These are phyloP conservation scores for Athripsodes cinereus DNA, from an alignment of 2,888 invertebrate species.

Conservation along the genomic window DNA sequence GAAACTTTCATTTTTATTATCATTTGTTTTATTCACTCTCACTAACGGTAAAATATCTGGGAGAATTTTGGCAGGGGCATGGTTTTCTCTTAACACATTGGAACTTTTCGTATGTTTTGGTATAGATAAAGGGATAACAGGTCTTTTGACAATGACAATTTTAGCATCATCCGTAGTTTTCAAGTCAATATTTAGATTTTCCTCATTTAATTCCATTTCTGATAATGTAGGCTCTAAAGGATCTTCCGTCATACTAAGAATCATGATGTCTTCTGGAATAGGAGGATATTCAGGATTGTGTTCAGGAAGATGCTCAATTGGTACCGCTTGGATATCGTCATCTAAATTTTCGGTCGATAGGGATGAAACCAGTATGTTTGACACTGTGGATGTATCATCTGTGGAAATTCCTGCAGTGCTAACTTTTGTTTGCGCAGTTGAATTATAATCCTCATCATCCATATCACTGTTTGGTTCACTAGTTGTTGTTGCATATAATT, in stretches of 20 bases:
- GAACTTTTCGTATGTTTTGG: conserved; percentile 18
- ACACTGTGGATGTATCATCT: background rate
- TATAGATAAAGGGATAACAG: conserved; percentile 15
- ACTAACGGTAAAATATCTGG: conserved; percentile 33
- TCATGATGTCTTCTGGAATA: conserved; percentile 45
- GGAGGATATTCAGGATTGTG: conserved; percentile 50
- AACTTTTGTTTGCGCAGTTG: background rate
- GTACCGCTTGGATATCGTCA: conserved; percentile 22
- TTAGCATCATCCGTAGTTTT: conserved; percentile 21
- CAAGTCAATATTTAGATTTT: conserved; percentile 11
- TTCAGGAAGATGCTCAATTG: conserved; percentile 29
- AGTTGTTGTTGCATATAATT: conserved; percentile 17
- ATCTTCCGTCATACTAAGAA: conserved; percentile 30
- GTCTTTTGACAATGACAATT: conserved; percentile 18
- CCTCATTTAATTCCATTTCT: conserved; percentile 23
- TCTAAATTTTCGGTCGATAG: conserved; percentile 18
- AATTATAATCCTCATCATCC: background rate
- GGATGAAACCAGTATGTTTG: conserved; percentile 16
- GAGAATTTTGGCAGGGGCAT: conserved; percentile 31
- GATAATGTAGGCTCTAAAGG: conserved; percentile 19
- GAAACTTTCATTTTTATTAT: conserved; percentile 26
- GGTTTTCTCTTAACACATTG: conserved; percentile 25
- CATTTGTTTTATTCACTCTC: conserved; percentile 30
- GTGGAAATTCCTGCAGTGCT: background rate
- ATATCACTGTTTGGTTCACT: background rate